A percentile compares a stretch with the other conserved stretches of the same genome.
phyloP scores from a whole-genome alignment of 2,113 vertebrate genomes.

The Machaerirhynchus nigripectus region DNA sequence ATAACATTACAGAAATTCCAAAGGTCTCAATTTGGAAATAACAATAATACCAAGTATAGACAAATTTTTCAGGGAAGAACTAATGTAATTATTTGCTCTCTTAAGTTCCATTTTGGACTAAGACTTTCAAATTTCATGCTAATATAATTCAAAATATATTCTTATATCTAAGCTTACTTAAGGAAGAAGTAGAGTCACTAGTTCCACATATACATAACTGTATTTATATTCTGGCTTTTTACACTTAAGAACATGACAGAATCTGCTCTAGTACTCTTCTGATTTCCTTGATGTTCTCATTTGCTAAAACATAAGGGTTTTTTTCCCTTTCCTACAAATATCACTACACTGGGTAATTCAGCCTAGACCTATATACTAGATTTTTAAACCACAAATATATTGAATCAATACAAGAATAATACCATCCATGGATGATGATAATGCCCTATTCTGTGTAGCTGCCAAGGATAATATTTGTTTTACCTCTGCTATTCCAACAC shows the following conservation, averaged over 20 bases:
- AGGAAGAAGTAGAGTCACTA: not conserved
- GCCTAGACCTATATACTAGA: not conserved
- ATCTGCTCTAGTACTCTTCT: not conserved
- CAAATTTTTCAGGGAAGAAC: slow-evolving; percentile 10
- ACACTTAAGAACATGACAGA: not conserved
- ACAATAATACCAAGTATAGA: slow-evolving; percentile 42
- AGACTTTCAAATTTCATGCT: not conserved
- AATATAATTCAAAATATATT: not conserved
- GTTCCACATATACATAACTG: not conserved
- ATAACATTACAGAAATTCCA: slow-evolving; percentile 55
- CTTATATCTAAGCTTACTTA: not conserved
- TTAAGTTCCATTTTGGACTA: not conserved
- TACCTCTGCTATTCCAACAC: slow-evolving; percentile 18
- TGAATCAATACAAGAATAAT: not conserved
- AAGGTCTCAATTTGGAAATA: slow-evolving; percentile 32
- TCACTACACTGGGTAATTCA: not conserved
- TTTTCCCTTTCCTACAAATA: not conserved
- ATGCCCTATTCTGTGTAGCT: not conserved
- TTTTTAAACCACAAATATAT: not conserved
- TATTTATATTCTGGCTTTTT: not conserved
- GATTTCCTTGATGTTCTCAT: not conserved
- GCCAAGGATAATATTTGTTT: slow-evolving; percentile 7
- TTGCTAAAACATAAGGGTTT: not conserved
- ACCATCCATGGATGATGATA: not conserved
- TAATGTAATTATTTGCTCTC: not conserved